A percentile compares a stretch with the other conserved stretches of the same genome.
Evolutionary conservation across 92 coral and sea anemone genomes (phyloP).

Genomic region (Plumapathes pennacea): DNA sequence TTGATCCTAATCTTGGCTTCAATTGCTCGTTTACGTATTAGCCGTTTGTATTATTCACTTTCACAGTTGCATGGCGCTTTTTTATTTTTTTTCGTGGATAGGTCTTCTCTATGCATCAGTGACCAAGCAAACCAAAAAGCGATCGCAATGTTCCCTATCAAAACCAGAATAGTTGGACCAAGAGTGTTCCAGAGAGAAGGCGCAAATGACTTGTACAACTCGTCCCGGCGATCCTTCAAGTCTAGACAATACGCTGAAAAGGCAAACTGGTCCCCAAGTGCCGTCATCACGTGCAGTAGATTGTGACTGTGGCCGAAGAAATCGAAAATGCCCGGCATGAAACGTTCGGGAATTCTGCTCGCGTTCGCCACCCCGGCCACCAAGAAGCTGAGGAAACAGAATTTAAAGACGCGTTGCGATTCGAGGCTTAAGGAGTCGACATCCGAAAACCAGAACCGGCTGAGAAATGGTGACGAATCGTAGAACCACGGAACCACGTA

Average conservation of each 20-base stretch:
- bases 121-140: slow-evolving; percentile 46
- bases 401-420: slow-evolving; percentile 33
- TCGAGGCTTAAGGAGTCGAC: slow-evolving; percentile 43
- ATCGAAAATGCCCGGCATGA: slow-evolving; percentile 67
- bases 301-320: slow-evolving; percentile 71
- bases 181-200: slow-evolving; percentile 64
- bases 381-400: slow-evolving; percentile 54
- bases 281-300: slow-evolving; percentile 63
- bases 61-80: slow-evolving; percentile 3
- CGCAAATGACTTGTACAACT: slow-evolving; percentile 12
- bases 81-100: slow-evolving; percentile 3
- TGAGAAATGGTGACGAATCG: slow-evolving; percentile 61
- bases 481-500: slow-evolving; percentile 50
- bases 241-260: slow-evolving; percentile 55
- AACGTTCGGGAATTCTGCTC: slow-evolving; percentile 64
- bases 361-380: slow-evolving; percentile 64
- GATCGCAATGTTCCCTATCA: slow-evolving; percentile 54
- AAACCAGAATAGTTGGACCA: slow-evolving; percentile 51
- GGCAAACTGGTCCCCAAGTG: slow-evolving; percentile 71
- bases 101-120: no score
- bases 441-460: slow-evolving; percentile 34
- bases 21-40: no score
- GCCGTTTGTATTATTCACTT: no score
- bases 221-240: slow-evolving; percentile 43
- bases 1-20: no score